Evolutionary conservation across 2,888 invertebrate genomes (phyloP).

Genomic region (Zootermopsis nevadensis): DNA sequence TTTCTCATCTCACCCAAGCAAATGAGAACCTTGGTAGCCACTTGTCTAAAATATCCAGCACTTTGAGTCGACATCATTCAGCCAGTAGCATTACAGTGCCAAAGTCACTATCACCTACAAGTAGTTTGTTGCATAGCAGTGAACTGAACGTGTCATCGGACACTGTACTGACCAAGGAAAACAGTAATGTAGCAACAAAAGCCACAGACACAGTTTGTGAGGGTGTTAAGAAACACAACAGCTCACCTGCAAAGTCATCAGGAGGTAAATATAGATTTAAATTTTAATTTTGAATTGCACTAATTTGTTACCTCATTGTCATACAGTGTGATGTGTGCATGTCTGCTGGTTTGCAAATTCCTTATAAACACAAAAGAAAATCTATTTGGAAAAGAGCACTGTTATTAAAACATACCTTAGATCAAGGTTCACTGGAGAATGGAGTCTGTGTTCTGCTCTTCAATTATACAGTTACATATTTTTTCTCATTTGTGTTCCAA

Average conservation of each 20-base stretch:
- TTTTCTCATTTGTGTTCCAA: too few species aligned
- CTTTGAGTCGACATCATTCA: constrained; percentile 62
- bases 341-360: too few species aligned
- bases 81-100: constrained; percentile 1
- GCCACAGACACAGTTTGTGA: background rate
- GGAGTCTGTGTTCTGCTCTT: too few species aligned
- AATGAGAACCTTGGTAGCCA: constrained; percentile 68
- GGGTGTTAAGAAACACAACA: background rate
- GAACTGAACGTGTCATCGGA: background rate
- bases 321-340: too few species aligned
- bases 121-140: constrained; percentile 56
- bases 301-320: too few species aligned
- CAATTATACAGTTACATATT: too few species aligned
- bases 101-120: constrained; percentile 57
- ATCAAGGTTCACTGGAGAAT: too few species aligned
- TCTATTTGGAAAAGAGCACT: too few species aligned
- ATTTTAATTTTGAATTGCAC: too few species aligned
- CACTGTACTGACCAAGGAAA: too few species aligned
- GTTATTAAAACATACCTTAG: too few species aligned
- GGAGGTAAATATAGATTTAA: background rate
- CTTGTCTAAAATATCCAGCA: constrained; percentile 67
- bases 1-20: constrained; percentile 73
- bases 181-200: background rate
- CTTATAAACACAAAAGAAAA: too few species aligned
- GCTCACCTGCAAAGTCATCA: background rate